Percentiles rank a stretch among this genome's conserved stretches.
Conservation (phyloP, 1,140 invertebrate species). For the Meloidogyne hapla region DNA sequence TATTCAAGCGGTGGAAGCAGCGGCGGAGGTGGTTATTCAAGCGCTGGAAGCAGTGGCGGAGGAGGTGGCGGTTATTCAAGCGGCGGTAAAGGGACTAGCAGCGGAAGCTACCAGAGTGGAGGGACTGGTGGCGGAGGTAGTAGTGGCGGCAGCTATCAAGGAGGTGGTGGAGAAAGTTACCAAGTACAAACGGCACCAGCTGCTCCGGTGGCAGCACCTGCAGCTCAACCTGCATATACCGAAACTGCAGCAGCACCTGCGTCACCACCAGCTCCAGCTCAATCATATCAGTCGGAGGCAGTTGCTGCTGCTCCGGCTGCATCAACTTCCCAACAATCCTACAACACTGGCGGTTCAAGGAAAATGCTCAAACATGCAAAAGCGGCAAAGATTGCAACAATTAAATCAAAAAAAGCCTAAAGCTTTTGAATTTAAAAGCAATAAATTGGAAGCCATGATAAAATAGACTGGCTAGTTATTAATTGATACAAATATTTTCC, state of each 20-base stretch:
- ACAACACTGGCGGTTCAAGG: not conserved
- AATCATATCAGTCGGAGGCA: constrained; percentile 6
- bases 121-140: not conserved
- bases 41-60: not conserved
- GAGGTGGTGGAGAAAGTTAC: not conserved
- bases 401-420: not conserved
- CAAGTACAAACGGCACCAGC: not conserved
- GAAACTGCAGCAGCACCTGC: constrained; percentile 1
- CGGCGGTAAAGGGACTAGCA: not conserved
- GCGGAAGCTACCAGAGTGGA: not conserved
- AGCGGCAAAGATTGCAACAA: not conserved
- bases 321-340: not conserved
- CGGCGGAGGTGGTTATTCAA: not conserved
- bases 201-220: not conserved
- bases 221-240: constrained; percentile 1
- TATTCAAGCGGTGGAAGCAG: not conserved
- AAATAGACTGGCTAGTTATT: not conserved
- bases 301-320: constrained; percentile 4
- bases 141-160: constrained; percentile 1
- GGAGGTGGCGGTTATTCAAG: not conserved
- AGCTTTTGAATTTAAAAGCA: not conserved
- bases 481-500: not conserved
- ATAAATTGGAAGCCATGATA: not conserved
- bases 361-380: not conserved
- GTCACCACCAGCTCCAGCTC: not conserved